A percentile compares a stretch with the other conserved stretches of the same genome.
Conservation (phyloP, 2,797 vertebrate genomes). For the Cynopterus sphinx region DNA sequence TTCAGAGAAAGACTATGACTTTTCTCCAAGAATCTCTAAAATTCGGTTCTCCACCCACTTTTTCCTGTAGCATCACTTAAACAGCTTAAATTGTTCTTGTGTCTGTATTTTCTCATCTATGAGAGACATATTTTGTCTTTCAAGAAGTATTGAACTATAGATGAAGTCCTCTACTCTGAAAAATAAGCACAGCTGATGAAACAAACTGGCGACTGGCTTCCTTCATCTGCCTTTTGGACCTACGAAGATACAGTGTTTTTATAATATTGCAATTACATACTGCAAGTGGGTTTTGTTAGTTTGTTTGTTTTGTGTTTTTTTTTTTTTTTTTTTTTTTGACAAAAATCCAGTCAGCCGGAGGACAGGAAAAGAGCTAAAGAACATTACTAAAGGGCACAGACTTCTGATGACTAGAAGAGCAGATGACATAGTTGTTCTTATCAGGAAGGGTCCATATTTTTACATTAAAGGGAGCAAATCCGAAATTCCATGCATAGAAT, state of each 20-base stretch:
- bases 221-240: not conserved
- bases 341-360: not conserved
- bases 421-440: not conserved
- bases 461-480: not conserved
- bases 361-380: not conserved
- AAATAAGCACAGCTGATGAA: not conserved
- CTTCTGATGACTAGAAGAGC: not conserved
- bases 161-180: not conserved
- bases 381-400: not conserved
- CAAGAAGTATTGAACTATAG: slow-evolving; percentile 16
- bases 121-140: not conserved
- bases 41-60: slow-evolving; percentile 23
- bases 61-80: not conserved
- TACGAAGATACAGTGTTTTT: not conserved
- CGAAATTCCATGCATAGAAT: not conserved
- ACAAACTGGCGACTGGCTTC: not conserved
- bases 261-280: not conserved
- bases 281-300: not conserved
- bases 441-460: not conserved
- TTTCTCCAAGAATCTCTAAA: slow-evolving; percentile 36
- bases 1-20: not conserved
- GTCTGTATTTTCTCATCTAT: not conserved
- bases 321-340: not conserved
- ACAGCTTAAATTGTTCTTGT: not conserved
- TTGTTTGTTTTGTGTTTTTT: not conserved